A percentile compares a stretch with the other conserved stretches of the same genome.
Conservation (phyloP, 1,140 invertebrate species). For the Trichogramma pretiosum region DNA sequence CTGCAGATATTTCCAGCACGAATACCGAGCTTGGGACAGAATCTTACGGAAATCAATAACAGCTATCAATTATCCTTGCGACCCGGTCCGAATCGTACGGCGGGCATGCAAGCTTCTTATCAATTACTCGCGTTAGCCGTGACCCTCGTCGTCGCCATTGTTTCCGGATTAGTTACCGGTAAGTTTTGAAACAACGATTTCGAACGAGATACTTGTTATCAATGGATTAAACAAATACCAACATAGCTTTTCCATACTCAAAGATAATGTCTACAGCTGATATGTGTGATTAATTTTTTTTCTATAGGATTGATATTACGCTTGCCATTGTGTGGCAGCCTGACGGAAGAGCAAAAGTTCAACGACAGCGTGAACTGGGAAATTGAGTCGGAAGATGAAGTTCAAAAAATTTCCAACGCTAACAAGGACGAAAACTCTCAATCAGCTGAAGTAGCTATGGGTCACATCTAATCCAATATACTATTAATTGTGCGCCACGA, state of each 20-base stretch:
- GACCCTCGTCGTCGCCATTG: constrained; percentile 62
- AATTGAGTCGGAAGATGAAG: constrained; percentile 32
- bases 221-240: no score
- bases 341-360: constrained; percentile 41
- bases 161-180: constrained; percentile 77
- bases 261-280: no score
- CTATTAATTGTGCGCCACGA: no score
- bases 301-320: constrained; percentile 40
- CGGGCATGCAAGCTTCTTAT: constrained; percentile 63
- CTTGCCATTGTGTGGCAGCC: constrained; percentile 35
- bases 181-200: constrained; percentile 22
- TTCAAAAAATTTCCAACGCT: constrained; percentile 23
- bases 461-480: constrained; percentile 31
- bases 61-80: constrained; percentile 28
- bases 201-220: no score
- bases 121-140: constrained; percentile 66
- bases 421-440: constrained; percentile 23
- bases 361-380: constrained; percentile 44
- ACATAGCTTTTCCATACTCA: no score
- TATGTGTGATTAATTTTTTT: not conserved
- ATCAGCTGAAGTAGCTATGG: constrained; percentile 25
- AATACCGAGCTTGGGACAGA: constrained; percentile 28
- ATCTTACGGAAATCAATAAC: constrained; percentile 30
- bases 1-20: constrained; percentile 37
- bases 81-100: constrained; percentile 53